These are phyloP conservation scores for Neomonachus schauinslandi DNA, from an alignment of 2,113 vertebrate genomes.

Conservation along the genomic window DNA sequence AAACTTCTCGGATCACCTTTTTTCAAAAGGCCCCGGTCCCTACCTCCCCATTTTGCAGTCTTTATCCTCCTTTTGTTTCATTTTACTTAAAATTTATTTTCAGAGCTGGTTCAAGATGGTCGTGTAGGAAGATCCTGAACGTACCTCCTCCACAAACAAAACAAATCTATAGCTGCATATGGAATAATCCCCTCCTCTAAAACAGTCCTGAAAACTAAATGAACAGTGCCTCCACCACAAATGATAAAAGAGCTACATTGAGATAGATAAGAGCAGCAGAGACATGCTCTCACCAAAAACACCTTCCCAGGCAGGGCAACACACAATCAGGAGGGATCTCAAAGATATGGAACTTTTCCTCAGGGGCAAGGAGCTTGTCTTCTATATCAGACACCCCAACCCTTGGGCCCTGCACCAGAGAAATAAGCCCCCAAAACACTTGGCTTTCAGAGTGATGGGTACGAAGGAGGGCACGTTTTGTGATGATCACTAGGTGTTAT, in stretches of 20 bases:
- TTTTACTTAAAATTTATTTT: background rate
- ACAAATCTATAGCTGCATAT: background rate
- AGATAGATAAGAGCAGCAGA: background rate
- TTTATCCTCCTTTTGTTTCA: background rate
- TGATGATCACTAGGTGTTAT: too few relatives aligned
- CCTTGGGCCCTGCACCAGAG: background rate
- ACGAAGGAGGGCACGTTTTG: too few relatives aligned
- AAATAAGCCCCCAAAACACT: background rate
- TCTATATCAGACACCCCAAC: background rate
- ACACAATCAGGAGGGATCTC: background rate
- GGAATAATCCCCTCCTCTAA: background rate
- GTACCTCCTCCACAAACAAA: background rate
- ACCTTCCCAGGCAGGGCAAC: background rate
- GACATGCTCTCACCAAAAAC: background rate
- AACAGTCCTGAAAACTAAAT: background rate
- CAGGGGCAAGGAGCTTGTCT: background rate
- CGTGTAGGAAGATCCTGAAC: background rate
- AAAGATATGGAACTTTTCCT: background rate
- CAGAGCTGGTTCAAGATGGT: background rate
- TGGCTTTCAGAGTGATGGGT: background rate
- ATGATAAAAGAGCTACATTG: background rate
- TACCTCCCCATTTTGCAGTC: background rate
- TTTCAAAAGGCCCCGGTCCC: background rate
- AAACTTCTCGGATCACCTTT: background rate
- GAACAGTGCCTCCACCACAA: background rate